Evolutionary conservation across 2,113 vertebrate species (phyloP), one percentile per base, ranked within the genome.

Genomic region (Nesospiza acunhae): DNA sequence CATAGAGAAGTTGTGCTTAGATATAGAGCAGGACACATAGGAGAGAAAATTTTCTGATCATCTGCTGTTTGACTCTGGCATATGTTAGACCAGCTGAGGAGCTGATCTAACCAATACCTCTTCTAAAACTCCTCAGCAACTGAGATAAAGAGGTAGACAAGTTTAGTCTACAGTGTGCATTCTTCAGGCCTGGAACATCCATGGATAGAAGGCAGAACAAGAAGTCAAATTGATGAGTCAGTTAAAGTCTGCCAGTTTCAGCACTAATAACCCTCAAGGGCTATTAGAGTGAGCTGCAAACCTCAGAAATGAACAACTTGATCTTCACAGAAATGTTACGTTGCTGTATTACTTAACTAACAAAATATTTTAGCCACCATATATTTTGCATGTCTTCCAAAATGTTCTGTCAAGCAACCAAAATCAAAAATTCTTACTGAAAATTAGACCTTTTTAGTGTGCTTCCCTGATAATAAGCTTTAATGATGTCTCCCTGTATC

Each of bases 361-460:
- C 27, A 76, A 56, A 84, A 81, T 16, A 74, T 46, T 77, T 94
- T 70, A 92, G 75, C 90, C 68, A 77, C 26, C 17, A 7, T 70
- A 4, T 85, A 70, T 59, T 88, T 90, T 88, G 22, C 35, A 20
- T 23, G n/a, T 74, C 59, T 88, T 90, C 88, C 55, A 93, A 94
- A 93, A 84, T 28, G 42, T 84, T 62, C 75, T 49, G 26, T 67
- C 85, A 84, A 63, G 79, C 60, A 96, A 68, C 28, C 58, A 94
- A 85, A 94, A 80, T 90, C 33, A 41, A 59, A 87, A 93, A 42
- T 86, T 88, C 59, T 75, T 86, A 59, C 52, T 76, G 84, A 93
- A 91, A 63, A 80, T 67, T 59, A 90, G 87, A 91, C 39, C 76
- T 85, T 94, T 92, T 74, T 56, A 82, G 35, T 60, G 53, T 81